phyloP scores from a whole-genome alignment of 2,797 vertebrate species.

The Acridotheres tristis region DNA sequence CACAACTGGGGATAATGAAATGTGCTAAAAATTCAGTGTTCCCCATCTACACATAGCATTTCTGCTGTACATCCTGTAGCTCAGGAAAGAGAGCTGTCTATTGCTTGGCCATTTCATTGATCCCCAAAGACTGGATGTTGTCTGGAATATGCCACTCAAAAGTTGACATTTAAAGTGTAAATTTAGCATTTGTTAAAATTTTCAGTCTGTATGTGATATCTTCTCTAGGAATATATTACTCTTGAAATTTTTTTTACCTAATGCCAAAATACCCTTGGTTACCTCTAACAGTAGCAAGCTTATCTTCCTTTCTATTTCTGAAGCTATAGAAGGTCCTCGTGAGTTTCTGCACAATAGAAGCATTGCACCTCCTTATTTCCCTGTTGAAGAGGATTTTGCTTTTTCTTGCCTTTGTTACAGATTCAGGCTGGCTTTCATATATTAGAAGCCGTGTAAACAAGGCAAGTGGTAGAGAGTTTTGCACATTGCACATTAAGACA shows the following conservation, averaged over 20 bases:
- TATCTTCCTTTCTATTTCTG: not conserved
- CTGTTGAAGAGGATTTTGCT: not conserved
- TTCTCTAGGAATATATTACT: constrained; percentile 39
- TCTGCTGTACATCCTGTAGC: not conserved
- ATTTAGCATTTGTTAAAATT: constrained; percentile 65
- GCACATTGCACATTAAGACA: not conserved
- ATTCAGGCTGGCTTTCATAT: not conserved
- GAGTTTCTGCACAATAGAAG: not conserved
- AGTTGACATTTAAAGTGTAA: constrained; percentile 65
- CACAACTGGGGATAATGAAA: constrained; percentile 34
- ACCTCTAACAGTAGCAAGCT: not conserved
- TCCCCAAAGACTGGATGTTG: constrained; percentile 42
- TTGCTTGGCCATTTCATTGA: constrained; percentile 48
- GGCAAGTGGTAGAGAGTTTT: not conserved
- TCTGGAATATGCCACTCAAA: constrained; percentile 54
- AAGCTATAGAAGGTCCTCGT: not conserved
- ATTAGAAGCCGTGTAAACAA: not conserved
- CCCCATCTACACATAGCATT: not conserved
- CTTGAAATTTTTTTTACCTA: constrained; percentile 6
- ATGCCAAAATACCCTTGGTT: constrained; percentile 7
- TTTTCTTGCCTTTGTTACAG: not conserved
- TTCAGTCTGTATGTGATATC: constrained; percentile 13
- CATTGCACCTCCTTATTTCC: not conserved
- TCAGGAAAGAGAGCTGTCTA: constrained; percentile 32
- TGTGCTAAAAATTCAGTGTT: constrained; percentile 53